phyloP scores from a whole-genome alignment of 2,113 vertebrate genomes.

The Anhinga rufa region DNA sequence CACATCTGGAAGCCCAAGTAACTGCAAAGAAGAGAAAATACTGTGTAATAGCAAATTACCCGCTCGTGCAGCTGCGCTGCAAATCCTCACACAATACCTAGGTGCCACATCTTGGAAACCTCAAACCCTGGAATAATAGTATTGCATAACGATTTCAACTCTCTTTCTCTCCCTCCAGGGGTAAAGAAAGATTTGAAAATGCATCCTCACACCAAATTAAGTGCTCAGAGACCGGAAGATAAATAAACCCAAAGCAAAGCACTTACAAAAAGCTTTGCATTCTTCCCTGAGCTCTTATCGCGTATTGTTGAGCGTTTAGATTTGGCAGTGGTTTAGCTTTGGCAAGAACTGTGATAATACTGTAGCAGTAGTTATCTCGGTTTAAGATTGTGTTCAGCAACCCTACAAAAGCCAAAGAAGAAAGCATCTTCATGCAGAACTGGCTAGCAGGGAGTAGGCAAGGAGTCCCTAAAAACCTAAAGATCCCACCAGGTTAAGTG shows the following conservation, averaged over 20 bases:
- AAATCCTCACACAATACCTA: neutral
- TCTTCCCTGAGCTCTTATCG: neutral
- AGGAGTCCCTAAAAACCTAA: neutral
- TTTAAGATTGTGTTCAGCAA: neutral
- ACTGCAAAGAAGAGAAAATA: conserved; percentile 73
- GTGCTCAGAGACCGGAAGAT: neutral
- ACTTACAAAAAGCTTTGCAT: neutral
- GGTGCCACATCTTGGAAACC: neutral
- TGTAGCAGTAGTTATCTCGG: neutral
- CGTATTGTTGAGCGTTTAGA: neutral
- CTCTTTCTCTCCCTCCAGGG: neutral
- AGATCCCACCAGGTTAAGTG: neutral
- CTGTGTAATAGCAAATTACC: neutral
- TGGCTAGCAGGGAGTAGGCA: neutral
- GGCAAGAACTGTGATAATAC: neutral
- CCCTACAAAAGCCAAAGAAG: neutral
- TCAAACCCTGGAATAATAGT: neutral
- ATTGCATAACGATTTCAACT: neutral
- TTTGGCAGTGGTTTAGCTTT: neutral
- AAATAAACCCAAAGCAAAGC: conserved; percentile 28
- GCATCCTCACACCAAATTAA: conserved; percentile 1
- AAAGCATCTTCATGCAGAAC: neutral
- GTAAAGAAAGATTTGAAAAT: neutral
- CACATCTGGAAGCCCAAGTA: conserved; percentile 94
- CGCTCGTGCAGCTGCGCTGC: neutral